A percentile compares a stretch with the other conserved stretches of the same genome.
Evolutionary conservation across 2,888 invertebrate genomes (phyloP).

Genomic region (Lymantria monacha): DNA sequence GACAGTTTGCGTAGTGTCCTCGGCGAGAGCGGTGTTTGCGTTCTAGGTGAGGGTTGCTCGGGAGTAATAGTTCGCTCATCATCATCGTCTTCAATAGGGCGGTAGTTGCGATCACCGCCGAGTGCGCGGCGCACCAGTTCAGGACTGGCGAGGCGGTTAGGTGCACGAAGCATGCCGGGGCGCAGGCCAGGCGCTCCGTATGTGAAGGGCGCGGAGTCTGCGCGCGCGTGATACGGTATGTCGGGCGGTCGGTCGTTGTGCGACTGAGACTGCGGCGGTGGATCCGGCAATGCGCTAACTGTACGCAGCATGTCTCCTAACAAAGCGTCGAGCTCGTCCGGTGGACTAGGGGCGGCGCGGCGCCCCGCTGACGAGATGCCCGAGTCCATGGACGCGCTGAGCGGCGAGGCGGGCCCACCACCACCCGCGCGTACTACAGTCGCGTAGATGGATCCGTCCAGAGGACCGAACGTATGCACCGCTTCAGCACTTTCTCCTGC

Average conservation of each 20-base stretch:
- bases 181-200: conserved; percentile 87
- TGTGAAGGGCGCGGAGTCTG: conserved; percentile 93
- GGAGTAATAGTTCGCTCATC: conserved; percentile 67
- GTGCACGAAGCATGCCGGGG: conserved; percentile 85
- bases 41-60: conserved; percentile 49
- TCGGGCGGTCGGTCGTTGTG: conserved; percentile 76
- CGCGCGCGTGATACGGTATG: conserved; percentile 95
- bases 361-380: conserved; percentile 91
- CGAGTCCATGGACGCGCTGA: conserved; percentile 95
- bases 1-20: conserved; percentile 63
- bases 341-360: conserved; percentile 78
- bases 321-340: conserved; percentile 90
- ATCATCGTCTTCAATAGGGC: conserved; percentile 67
- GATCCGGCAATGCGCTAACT: conserved; percentile 90
- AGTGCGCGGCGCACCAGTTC: conserved; percentile 90
- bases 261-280: conserved; percentile 66
- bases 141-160: conserved; percentile 91
- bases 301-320: conserved; percentile 93
- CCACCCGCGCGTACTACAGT: conserved; percentile 80
- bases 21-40: conserved; percentile 59
- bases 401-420: conserved; percentile 84
- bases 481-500: conserved; percentile 69
- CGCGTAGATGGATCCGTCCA: conserved; percentile 96
- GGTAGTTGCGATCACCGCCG: conserved; percentile 63
- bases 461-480: conserved; percentile 90